These are phyloP conservation scores for Falco berigora DNA, from an alignment of 2,797 vertebrate genomes.

Conservation along the genomic window DNA sequence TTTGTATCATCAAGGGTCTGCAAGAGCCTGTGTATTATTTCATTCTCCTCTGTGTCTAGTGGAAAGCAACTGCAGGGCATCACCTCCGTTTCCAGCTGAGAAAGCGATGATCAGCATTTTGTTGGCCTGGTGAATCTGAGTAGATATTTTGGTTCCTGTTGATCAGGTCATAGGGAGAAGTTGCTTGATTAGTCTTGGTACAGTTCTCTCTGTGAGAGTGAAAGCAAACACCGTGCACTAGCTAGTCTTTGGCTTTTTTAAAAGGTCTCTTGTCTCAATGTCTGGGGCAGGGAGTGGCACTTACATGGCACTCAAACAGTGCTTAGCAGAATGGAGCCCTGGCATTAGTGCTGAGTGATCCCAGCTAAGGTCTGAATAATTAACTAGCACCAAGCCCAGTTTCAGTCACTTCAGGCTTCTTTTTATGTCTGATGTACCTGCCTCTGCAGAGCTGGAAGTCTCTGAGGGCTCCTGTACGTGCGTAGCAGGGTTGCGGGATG, in stretches of 20 bases:
- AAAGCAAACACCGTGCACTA: neutral
- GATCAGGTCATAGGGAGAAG: neutral
- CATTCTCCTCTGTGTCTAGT: neutral
- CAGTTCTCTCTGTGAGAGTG: neutral
- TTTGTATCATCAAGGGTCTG: neutral
- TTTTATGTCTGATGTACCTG: neutral
- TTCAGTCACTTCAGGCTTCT: conserved; percentile 7
- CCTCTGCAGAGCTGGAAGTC: neutral
- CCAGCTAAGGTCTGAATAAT: neutral
- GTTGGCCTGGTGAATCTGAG: neutral
- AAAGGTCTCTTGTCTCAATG: neutral
- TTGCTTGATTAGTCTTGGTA: neutral
- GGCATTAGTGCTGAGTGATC: neutral
- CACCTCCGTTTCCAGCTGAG: neutral
- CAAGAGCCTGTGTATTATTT: neutral
- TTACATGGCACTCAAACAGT: neutral
- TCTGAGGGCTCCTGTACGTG: neutral
- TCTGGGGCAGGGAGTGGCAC: neutral
- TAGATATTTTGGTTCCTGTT: neutral
- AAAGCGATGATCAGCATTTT: neutral
- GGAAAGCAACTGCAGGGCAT: neutral
- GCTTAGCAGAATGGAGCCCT: neutral
- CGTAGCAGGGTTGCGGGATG: fast-evolving
- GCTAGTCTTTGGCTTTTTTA: neutral
- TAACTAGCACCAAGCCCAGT: neutral